These are phyloP conservation scores for Aethes cnicana DNA, from an alignment of 2,888 invertebrate species.

Conservation along the genomic window DNA sequence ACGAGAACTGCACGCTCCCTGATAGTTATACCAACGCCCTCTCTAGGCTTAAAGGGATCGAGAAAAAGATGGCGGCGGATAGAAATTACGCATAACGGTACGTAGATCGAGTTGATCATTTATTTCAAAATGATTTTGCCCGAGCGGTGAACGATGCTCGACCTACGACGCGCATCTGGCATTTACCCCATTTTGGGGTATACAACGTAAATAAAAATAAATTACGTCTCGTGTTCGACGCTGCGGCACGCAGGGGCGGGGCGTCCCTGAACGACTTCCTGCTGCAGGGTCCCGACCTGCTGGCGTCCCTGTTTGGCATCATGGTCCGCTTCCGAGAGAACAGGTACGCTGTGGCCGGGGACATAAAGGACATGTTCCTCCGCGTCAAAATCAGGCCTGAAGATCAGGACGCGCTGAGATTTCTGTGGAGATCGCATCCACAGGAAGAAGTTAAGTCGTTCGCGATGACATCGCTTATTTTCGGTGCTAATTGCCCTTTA, in stretches of 20 bases:
- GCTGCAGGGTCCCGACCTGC: too few species aligned
- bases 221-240: constrained; percentile 1
- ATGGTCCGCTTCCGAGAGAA: too few species aligned
- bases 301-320: too few species aligned
- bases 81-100: not conserved
- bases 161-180: not conserved
- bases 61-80: not conserved
- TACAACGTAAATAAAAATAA: constrained; percentile 21
- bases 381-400: not conserved
- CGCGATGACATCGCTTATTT: not conserved
- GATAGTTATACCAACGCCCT: not conserved
- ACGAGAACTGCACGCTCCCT: not conserved
- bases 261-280: not conserved
- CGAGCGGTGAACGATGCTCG: not conserved
- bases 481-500: constrained; percentile 14
- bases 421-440: not conserved
- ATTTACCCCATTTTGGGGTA: constrained; percentile 19
- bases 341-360: too few species aligned
- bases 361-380: not conserved
- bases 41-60: not conserved
- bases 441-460: not conserved
- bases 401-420: not conserved
- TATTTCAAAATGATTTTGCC: constrained; percentile 16
- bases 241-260: not conserved
- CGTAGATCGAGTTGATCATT: constrained; percentile 10